Conservation (phyloP, 2,797 vertebrate species). For the Pangasius macronema region DNA sequence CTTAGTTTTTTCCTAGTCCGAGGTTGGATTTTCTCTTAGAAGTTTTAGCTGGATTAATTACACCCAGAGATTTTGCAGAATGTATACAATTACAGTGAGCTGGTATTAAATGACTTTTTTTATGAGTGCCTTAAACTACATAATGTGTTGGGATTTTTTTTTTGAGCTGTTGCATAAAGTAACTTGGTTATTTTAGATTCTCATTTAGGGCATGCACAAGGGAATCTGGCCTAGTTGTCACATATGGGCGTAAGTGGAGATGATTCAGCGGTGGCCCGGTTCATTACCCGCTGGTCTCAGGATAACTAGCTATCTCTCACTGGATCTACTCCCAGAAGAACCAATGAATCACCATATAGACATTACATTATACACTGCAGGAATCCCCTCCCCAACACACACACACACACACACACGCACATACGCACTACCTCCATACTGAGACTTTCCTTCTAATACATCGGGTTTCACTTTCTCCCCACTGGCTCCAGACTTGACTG, state of each 20-base stretch:
- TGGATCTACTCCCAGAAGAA: background rate
- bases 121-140: background rate
- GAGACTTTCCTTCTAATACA: background rate
- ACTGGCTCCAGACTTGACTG: background rate
- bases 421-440: background rate
- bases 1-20: background rate
- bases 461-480: background rate
- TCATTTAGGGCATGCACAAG: background rate
- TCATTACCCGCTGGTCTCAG: background rate
- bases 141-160: background rate
- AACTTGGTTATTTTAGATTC: background rate
- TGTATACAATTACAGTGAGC: background rate
- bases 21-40: background rate
- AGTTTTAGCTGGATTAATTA: background rate
- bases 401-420: background rate
- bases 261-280: background rate
- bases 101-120: background rate
- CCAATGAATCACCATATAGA: background rate
- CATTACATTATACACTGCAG: background rate
- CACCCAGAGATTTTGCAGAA: background rate
- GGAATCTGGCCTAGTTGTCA: background rate
- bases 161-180: background rate
- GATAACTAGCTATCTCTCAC: background rate
- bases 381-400: background rate
- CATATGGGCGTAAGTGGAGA: background rate